These are phyloP conservation scores for Catharus bicknelli DNA, from an alignment of 2,113 vertebrate genomes.

Conservation along the genomic window DNA sequence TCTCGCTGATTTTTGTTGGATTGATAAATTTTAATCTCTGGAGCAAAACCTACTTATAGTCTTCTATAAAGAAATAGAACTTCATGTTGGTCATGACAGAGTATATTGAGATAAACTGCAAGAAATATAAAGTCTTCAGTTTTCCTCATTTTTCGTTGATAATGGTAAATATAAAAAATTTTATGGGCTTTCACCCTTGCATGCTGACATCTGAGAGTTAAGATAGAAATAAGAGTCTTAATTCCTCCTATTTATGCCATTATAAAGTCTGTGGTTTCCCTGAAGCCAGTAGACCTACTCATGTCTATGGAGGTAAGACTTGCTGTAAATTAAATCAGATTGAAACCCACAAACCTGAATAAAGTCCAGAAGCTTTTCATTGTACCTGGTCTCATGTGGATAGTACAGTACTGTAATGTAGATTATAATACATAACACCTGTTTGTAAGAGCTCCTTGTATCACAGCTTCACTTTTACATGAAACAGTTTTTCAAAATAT, in stretches of 20 bases:
- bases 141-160: background rate
- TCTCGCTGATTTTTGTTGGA: background rate
- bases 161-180: background rate
- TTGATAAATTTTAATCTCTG: background rate
- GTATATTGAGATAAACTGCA: background rate
- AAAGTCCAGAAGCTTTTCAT: background rate
- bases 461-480: background rate
- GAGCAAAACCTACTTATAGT: background rate
- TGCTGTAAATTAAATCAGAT: background rate
- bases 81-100: background rate
- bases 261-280: background rate
- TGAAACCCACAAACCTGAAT: background rate
- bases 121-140: background rate
- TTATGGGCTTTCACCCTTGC: background rate
- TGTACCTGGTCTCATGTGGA: background rate
- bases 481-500: background rate
- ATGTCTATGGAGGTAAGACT: background rate
- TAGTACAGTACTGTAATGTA: background rate
- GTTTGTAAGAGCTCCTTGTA: background rate
- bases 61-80: background rate
- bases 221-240: background rate
- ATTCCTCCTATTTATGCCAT: background rate
- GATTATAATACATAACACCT: background rate
- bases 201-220: background rate
- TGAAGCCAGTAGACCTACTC: background rate